Evolutionary conservation across 2,113 vertebrate genomes (phyloP).

Genomic region (Acrocephalus arundinaceus): DNA sequence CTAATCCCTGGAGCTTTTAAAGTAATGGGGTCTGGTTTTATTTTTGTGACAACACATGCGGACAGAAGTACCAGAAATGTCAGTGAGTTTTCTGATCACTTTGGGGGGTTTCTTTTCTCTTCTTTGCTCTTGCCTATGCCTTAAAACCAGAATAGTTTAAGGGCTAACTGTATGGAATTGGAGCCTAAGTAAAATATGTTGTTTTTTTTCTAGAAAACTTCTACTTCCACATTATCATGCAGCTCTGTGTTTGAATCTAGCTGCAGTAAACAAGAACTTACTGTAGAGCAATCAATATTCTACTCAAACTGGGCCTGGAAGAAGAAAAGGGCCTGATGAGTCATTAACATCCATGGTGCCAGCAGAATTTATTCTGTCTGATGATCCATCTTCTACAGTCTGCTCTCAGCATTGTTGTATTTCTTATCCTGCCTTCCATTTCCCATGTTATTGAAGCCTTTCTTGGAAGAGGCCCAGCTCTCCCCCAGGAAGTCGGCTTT

Average conservation of each 20-base stretch:
- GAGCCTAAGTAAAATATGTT: not conserved
- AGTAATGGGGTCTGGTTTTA: not conserved
- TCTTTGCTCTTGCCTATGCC: not conserved
- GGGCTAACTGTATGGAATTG: not conserved
- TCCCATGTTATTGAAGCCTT: not conserved
- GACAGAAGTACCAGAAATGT: not conserved
- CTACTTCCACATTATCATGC: not conserved
- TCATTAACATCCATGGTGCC: not conserved
- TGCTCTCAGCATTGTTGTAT: not conserved
- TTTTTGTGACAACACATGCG: not conserved
- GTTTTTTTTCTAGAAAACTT: not conserved
- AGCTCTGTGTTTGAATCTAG: not conserved
- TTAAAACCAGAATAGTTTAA: not conserved
- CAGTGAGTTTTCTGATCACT: not conserved
- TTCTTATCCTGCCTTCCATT: slow-evolving; percentile 4
- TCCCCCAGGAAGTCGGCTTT: not conserved
- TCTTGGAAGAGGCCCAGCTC: slow-evolving; percentile 9
- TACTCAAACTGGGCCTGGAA: not conserved
- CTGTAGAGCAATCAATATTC: slow-evolving; percentile 21
- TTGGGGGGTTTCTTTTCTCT: not conserved
- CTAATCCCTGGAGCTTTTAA: not conserved
- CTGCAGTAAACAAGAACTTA: not conserved
- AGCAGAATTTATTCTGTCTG: slow-evolving; percentile 19
- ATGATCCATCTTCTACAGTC: not conserved
- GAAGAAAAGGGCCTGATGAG: not conserved